Evolutionary conservation across 2,113 vertebrate genomes (phyloP).

Genomic region (Xiphophorus maculatus): DNA sequence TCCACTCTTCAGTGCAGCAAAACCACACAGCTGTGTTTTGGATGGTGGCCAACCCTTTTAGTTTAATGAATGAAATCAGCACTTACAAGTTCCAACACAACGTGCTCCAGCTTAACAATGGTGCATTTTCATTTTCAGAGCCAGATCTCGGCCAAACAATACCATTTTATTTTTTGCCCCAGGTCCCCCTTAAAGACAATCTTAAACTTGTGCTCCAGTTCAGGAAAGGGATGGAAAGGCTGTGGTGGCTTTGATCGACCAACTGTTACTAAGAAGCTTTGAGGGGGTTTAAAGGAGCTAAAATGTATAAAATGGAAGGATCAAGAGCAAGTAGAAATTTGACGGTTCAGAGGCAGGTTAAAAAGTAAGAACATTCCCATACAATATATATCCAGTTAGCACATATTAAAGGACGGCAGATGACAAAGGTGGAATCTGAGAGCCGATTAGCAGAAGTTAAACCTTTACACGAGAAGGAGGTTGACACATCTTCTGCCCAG

Average conservation of each 20-base stretch:
- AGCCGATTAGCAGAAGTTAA: conserved; percentile 74
- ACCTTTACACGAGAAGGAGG: conserved; percentile 60
- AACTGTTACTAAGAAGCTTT: conserved; percentile 86
- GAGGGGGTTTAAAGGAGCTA: conserved; percentile 77
- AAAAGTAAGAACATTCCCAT: conserved; percentile 71
- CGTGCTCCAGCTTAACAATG: conserved; percentile 50
- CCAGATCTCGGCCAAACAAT: conserved; percentile 72
- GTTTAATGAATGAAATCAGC: conserved; percentile 40
- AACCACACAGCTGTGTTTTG: conserved; percentile 31
- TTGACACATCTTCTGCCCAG: conserved; percentile 45
- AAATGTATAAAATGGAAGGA: conserved; percentile 78
- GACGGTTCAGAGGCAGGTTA: conserved; percentile 76
- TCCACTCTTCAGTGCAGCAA: conserved; percentile 12
- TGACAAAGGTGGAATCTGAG: conserved; percentile 71
- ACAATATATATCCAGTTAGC: conserved; percentile 73
- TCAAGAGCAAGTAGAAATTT: conserved; percentile 78
- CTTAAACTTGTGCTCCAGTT: conserved; percentile 80
- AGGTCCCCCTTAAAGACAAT: conserved; percentile 72
- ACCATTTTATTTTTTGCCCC: conserved; percentile 69
- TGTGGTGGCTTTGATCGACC: conserved; percentile 81
- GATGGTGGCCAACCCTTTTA: conserved; percentile 43
- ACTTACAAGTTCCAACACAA: conserved; percentile 32
- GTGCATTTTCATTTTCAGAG: conserved; percentile 69
- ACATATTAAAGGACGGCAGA: conserved; percentile 64
- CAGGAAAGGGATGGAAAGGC: conserved; percentile 75